Evolutionary conservation across 2,888 invertebrate genomes (phyloP).

Genomic region (Hypomecis atomaria): DNA sequence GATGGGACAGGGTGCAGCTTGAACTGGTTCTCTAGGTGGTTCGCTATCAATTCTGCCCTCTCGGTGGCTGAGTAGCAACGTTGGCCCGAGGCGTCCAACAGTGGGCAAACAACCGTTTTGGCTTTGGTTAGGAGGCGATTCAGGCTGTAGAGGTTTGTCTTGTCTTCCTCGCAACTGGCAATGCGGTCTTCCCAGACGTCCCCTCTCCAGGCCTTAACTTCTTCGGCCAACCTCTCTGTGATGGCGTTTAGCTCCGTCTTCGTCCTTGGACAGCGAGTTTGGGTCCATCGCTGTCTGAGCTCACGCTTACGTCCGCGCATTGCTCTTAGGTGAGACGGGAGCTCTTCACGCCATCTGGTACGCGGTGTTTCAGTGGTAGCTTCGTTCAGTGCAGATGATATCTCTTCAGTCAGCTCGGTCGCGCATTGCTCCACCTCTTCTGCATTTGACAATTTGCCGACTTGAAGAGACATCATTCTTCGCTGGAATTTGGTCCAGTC

Average conservation of each 20-base stretch:
- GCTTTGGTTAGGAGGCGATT: not conserved
- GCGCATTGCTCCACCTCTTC: conserved; percentile 13
- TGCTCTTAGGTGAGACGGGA: not conserved
- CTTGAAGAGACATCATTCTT: not conserved
- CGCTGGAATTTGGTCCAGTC: not conserved
- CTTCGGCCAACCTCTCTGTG: not conserved
- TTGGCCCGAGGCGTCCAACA: not conserved
- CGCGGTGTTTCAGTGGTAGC: not conserved
- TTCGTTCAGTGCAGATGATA: not conserved
- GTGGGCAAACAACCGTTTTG: not conserved
- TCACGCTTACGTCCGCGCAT: not conserved
- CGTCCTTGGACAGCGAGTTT: not conserved
- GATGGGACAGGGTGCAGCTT: not conserved
- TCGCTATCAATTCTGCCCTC: not conserved
- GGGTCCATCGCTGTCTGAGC: not conserved
- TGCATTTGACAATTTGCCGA: not conserved
- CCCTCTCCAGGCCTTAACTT: conserved; percentile 1
- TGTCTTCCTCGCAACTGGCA: not conserved
- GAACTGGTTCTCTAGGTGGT: not conserved
- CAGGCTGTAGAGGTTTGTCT: not conserved
- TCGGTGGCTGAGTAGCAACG: not conserved
- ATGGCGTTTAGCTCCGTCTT: not conserved
- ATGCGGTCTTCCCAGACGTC: not conserved
- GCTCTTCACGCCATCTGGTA: not conserved
- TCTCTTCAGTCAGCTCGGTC: not conserved